Evolutionary conservation across 64 coral and sea anemone species (phyloP).

Genomic region (Porites lutea): DNA sequence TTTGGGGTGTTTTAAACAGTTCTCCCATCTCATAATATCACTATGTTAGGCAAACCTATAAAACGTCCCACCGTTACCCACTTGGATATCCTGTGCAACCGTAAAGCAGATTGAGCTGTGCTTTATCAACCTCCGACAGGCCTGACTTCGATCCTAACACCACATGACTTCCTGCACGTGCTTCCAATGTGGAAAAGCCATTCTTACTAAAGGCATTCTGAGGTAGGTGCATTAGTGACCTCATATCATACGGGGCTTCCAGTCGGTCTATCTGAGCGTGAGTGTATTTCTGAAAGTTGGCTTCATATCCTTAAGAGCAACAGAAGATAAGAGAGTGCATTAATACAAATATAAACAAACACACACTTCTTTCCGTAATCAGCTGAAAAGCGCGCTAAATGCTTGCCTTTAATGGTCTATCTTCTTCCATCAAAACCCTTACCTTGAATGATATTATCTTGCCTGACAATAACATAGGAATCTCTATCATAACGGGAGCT

Average conservation of each 20-base stretch:
- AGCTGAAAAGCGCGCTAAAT: no score
- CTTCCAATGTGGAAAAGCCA: constrained; percentile 67
- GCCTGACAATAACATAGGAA: constrained; percentile 79
- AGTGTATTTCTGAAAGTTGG: constrained; percentile 85
- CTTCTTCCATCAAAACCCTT: not conserved
- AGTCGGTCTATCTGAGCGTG: constrained; percentile 65
- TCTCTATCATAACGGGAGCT: constrained; percentile 91
- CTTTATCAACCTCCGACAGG: constrained; percentile 80
- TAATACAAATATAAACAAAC: no score
- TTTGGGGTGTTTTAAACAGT: no score
- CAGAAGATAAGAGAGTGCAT: not conserved
- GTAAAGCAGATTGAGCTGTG: constrained; percentile 89
- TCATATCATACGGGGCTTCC: constrained; percentile 83
- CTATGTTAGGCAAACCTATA: no score
- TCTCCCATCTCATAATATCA: no score
- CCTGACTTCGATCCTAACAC: constrained; percentile 42
- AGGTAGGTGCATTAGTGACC: constrained; percentile 90
- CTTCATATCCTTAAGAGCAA: constrained; percentile 49
- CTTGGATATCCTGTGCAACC: constrained; percentile 57
- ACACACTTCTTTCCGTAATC: no score
- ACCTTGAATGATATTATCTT: constrained; percentile 75
- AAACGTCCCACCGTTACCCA: not conserved
- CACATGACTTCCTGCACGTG: constrained; percentile 55
- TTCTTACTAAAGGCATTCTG: constrained; percentile 81
- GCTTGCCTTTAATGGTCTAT: no score